These are phyloP conservation scores for Gastrophryne carolinensis DNA, from an alignment of 2,797 vertebrate species.

Conservation along the genomic window DNA sequence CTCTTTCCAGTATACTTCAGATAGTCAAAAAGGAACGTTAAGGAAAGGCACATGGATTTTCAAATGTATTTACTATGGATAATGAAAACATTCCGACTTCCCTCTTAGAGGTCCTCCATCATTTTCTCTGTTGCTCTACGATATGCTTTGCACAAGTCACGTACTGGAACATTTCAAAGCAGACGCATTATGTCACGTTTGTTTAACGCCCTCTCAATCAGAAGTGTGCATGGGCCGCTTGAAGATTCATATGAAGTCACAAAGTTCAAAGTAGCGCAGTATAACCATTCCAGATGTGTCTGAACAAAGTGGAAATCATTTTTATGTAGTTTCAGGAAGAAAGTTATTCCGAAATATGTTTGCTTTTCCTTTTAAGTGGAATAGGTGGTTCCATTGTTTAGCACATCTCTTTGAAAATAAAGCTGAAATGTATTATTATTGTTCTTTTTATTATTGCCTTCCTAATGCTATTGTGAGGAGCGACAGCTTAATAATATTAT, in stretches of 20 bases:
- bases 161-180: neutral
- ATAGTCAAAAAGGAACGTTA: too few species aligned
- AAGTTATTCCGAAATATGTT: slow-evolving; percentile 31
- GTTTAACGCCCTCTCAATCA: neutral
- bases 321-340: slow-evolving; percentile 25
- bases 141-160: neutral
- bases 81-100: too few species aligned
- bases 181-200: neutral
- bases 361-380: slow-evolving; percentile 17
- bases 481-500: neutral
- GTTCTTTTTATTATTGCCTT: neutral
- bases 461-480: neutral
- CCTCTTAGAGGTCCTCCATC: neutral
- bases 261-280: slow-evolving; percentile 26
- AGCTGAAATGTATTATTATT: neutral
- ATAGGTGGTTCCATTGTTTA: neutral
- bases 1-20: too few species aligned
- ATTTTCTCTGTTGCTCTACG: neutral
- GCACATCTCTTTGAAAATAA: neutral
- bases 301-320: slow-evolving; percentile 8
- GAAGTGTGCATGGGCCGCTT: neutral
- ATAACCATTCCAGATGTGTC: slow-evolving; percentile 22
- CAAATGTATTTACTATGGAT: too few species aligned
- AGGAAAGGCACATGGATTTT: too few species aligned
- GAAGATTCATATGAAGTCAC: slow-evolving; percentile 23